Conservation (phyloP, 2,797 vertebrate species). For the Valencia hispanica region DNA sequence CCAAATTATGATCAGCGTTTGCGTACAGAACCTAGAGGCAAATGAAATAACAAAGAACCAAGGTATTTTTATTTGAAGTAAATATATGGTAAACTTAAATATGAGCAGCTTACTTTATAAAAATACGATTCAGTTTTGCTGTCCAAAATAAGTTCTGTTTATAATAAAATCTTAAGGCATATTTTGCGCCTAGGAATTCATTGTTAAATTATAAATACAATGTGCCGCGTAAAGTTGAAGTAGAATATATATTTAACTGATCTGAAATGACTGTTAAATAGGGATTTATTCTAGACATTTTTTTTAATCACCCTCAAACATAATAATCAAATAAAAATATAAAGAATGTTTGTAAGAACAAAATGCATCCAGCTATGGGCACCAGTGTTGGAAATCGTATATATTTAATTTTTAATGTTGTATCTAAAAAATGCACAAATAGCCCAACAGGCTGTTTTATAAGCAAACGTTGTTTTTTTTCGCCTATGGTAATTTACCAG, state of each 20-base stretch:
- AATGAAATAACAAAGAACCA: neutral
- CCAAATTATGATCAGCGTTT: neutral
- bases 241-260: neutral
- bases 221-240: neutral
- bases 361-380: neutral
- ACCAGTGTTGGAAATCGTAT: neutral
- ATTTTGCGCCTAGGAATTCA: neutral
- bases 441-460: neutral
- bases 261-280: neutral
- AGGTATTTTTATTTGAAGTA: neutral
- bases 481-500: constrained; percentile 7
- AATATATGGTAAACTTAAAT: neutral
- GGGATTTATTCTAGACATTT: neutral
- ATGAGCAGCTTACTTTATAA: neutral
- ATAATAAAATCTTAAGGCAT: neutral
- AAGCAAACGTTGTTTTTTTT: neutral
- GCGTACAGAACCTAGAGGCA: neutral
- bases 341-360: neutral
- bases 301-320: neutral
- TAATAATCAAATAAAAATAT: neutral
- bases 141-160: neutral
- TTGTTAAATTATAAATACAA: neutral
- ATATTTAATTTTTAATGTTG: neutral
- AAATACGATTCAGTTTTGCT: neutral
- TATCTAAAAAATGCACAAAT: neutral